A percentile compares a stretch with the other conserved stretches of the same genome.
Conservation (phyloP, 2,113 vertebrate genomes). For the Zapus hudsonius region DNA sequence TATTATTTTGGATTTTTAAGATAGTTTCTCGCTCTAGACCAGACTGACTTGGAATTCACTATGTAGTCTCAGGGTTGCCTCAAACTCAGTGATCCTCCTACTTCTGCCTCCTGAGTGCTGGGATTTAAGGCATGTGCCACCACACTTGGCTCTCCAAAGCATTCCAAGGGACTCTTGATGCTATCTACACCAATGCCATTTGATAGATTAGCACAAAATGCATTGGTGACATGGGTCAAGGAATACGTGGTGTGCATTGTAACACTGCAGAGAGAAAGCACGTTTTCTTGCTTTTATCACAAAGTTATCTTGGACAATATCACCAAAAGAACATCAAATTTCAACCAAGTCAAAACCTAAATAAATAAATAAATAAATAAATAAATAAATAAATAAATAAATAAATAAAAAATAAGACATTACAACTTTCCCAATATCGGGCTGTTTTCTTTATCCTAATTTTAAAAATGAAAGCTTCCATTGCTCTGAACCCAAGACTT, state of each 20-base stretch:
- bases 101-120: too few relatives aligned
- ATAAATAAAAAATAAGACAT: not conserved
- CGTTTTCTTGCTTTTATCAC: not conserved
- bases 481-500: constrained; percentile 27
- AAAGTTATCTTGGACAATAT: constrained; percentile 12
- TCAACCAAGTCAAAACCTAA: not conserved
- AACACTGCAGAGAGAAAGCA: not conserved
- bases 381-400: too few relatives aligned
- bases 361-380: too few relatives aligned
- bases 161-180: constrained; percentile 20
- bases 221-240: not conserved
- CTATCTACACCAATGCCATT: not conserved
- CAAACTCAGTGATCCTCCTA: too few relatives aligned
- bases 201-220: constrained; percentile 14
- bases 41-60: too few relatives aligned
- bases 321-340: constrained; percentile 17
- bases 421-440: not conserved
- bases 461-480: not conserved
- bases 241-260: not conserved
- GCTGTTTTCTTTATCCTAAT: not conserved
- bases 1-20: too few relatives aligned
- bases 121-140: too few relatives aligned
- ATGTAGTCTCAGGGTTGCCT: too few relatives aligned
- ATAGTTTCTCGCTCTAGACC: too few relatives aligned
- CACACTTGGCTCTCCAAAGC: too few relatives aligned